Evolutionary conservation across 2,888 invertebrate species (phyloP), one percentile per base, ranked within the genome.

Genomic region (Glaucopsyche alexis): DNA sequence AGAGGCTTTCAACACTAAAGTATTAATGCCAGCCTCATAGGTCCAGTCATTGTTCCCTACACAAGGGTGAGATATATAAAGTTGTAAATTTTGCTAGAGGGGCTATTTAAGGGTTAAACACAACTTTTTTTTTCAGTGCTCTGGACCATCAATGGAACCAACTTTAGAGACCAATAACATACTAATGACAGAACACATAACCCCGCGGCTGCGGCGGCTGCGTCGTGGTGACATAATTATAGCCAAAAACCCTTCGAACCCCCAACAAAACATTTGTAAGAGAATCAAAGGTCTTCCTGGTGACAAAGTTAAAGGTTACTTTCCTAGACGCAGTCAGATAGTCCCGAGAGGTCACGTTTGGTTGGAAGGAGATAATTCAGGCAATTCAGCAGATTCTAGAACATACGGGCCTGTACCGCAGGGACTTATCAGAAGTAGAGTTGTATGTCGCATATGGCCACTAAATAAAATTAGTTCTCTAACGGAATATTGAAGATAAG

Each of bases 71-170:
- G n/a, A n/a, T n/a, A n/a, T n/a, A n/a, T n/a, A n/a, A n/a, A n/a
- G n/a, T n/a, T n/a, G n/a, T n/a, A n/a, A n/a, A n/a, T n/a, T n/a
- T n/a, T n/a, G n/a, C n/a, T n/a, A n/a, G n/a, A n/a, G n/a, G n/a
- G n/a, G n/a, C n/a, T n/a, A n/a, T n/a, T n/a, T n/a, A n/a, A 29
- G 3, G 29, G 19, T 49, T 72, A 69, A 9, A n/a, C 42, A 13
- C 16, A 14, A 6, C n/a, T 0, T 71, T 7, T 14, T 47, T 38
- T 93, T 93, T 70, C 85, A 98, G 98, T 98, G 98, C 87, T 95
- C 95, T 72, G 98, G 98, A 19, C 97, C 97, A 2, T 98, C 98
- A 0, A 98, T 98, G 98, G 96, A 98, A 86, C 98, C 98, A 7
- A 98, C 98, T 1, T 94, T 98, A 72, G 94, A 94, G 80, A 95